Evolutionary conservation across 2,888 invertebrate genomes (phyloP).

Genomic region (Limnephilus auricula): DNA sequence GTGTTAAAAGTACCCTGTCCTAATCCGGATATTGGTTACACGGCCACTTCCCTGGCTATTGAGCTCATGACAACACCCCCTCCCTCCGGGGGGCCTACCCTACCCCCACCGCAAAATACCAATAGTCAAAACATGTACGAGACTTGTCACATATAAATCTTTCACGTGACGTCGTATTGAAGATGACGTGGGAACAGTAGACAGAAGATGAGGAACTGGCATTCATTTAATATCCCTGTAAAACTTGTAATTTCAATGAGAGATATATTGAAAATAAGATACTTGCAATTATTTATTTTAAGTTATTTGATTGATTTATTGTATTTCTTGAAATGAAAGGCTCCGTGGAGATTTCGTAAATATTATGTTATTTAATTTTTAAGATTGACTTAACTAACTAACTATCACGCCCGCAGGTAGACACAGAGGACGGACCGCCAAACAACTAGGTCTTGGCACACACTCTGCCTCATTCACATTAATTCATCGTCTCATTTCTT

Average conservation of each 20-base stretch:
- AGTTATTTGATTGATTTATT: too few relatives aligned
- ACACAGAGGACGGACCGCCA: too few relatives aligned
- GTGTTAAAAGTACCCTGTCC: conserved; percentile 32
- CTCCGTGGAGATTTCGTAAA: too few relatives aligned
- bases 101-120: conserved; percentile 49
- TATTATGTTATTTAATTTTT: too few relatives aligned
- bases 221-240: not conserved
- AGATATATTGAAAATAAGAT: too few relatives aligned
- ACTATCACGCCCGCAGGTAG: too few relatives aligned
- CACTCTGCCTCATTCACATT: too few relatives aligned
- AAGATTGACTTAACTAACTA: too few relatives aligned
- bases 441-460: too few relatives aligned
- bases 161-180: conserved; percentile 38
- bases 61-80: conserved; percentile 4
- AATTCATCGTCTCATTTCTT: too few relatives aligned
- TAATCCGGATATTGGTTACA: conserved; percentile 66
- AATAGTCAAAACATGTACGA: conserved; percentile 65
- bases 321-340: too few relatives aligned
- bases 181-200: conserved; percentile 50
- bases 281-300: too few relatives aligned
- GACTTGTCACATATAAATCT: conserved; percentile 65
- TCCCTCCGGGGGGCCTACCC: not conserved
- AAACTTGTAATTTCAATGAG: not conserved
- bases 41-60: conserved; percentile 62
- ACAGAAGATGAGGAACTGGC: not conserved